Percentiles rank a stretch among this genome's conserved stretches.
These are phyloP conservation scores for Chiloscyllium plagiosum DNA, from an alignment of 2,113 vertebrate species.

Conservation along the genomic window DNA sequence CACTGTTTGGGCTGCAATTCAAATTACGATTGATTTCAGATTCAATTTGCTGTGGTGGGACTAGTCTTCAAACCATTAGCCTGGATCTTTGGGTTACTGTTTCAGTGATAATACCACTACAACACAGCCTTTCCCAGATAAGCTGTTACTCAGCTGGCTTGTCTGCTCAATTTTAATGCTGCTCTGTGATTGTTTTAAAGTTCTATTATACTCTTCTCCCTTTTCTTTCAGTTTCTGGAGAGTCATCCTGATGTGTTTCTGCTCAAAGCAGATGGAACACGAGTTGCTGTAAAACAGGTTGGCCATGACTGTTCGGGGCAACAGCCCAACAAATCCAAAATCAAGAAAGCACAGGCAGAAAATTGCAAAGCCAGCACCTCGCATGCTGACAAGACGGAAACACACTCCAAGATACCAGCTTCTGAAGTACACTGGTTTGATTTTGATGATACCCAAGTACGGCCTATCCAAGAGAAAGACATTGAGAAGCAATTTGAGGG, in stretches of 20 bases:
- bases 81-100: too few species aligned
- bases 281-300: constrained; percentile 62
- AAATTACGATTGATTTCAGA: too few species aligned
- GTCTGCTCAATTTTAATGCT: neutral
- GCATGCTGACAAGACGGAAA: neutral
- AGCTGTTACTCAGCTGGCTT: neutral
- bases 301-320: neutral
- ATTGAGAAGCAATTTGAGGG: constrained; percentile 92
- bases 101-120: neutral
- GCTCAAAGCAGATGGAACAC: constrained; percentile 64
- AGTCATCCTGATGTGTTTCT: constrained; percentile 74
- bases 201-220: constrained; percentile 34
- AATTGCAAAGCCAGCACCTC: neutral
- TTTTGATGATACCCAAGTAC: constrained; percentile 83
- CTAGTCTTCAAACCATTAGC: too few species aligned
- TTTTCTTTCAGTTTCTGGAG: constrained; percentile 71
- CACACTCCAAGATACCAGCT: neutral
- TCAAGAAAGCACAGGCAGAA: constrained; percentile 11
- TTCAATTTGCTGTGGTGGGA: too few species aligned
- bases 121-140: neutral
- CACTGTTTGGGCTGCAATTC: too few species aligned
- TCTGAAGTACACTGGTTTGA: constrained; percentile 82
- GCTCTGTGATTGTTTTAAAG: neutral
- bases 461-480: constrained; percentile 73
- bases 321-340: constrained; percentile 24